These are phyloP conservation scores for Zosterops pallidus DNA, from an alignment of 2,113 vertebrate species.

Conservation along the genomic window DNA sequence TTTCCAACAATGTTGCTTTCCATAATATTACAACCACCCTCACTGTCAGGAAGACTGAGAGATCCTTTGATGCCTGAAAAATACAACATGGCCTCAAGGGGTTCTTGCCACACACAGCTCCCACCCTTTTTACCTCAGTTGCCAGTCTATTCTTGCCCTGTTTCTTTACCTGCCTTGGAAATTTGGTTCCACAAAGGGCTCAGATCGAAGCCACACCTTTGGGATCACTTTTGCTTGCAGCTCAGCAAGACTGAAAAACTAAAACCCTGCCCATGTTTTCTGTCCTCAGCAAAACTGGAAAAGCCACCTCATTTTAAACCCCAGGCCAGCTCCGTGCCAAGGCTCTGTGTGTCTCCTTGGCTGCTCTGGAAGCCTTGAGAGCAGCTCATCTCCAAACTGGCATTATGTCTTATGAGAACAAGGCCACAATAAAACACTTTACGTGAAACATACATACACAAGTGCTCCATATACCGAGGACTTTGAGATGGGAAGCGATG, in stretches of 20 bases:
- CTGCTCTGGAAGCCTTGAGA: not conserved
- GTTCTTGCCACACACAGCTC: not conserved
- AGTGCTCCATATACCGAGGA: rapidly evolving
- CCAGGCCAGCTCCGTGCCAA: not conserved
- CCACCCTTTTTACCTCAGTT: not conserved
- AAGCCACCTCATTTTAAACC: not conserved
- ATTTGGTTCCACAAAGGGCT: not conserved
- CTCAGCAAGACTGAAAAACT: not conserved
- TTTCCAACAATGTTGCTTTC: not conserved
- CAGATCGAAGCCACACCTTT: not conserved
- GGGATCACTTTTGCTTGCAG: not conserved
- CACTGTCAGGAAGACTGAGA: not conserved
- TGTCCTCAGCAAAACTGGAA: not conserved
- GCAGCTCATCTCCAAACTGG: not conserved
- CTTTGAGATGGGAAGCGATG: not conserved
- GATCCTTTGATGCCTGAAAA: not conserved
- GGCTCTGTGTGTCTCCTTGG: not conserved
- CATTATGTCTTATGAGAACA: not conserved
- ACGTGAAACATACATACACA: rapidly evolving
- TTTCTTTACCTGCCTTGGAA: not conserved
- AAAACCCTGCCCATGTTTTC: not conserved
- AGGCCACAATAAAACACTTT: not conserved
- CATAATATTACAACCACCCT: not conserved
- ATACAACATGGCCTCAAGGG: not conserved
- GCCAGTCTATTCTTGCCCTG: not conserved